Percentiles rank a stretch among this genome's conserved stretches.
phyloP scores from a whole-genome alignment of 2,888 invertebrate genomes.

The Tenthredo distinguenda region DNA sequence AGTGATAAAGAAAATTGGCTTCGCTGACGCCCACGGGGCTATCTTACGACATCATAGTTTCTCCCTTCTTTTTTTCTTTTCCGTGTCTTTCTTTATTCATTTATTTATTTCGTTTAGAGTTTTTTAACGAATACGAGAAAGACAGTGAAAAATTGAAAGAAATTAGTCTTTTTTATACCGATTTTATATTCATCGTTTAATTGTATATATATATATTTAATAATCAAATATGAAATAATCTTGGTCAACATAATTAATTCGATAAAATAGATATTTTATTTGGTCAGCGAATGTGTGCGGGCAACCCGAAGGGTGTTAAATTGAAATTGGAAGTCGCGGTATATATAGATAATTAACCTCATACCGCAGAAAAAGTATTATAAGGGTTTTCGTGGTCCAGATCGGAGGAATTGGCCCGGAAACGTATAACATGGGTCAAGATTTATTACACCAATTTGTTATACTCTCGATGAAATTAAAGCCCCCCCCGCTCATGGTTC shows the following conservation, averaged over 20 bases:
- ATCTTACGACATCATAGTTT: neutral
- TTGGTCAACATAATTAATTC: neutral
- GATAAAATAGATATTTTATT: neutral
- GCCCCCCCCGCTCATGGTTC: neutral
- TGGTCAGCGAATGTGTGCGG: neutral
- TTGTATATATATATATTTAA: too few species aligned
- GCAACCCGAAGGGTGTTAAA: neutral
- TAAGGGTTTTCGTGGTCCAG: neutral
- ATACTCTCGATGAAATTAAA: neutral
- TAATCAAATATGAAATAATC: neutral
- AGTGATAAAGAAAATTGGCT: slow-evolving; percentile 27
- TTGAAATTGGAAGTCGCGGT: neutral
- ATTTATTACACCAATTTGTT: neutral
- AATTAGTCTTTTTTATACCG: neutral
- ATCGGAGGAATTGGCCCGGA: neutral
- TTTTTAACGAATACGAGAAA: neutral
- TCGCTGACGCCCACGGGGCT: neutral
- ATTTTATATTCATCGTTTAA: too few species aligned
- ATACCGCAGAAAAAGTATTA: neutral
- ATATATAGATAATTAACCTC: too few species aligned
- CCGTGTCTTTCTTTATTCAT: neutral
- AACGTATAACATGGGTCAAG: neutral
- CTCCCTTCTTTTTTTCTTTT: neutral
- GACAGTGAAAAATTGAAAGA: neutral
- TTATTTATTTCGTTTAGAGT: neutral